Percentiles rank a stretch among this genome's conserved stretches.
Conservation (phyloP, 2,113 vertebrate species). For the Xyliphius kryptos region DNA sequence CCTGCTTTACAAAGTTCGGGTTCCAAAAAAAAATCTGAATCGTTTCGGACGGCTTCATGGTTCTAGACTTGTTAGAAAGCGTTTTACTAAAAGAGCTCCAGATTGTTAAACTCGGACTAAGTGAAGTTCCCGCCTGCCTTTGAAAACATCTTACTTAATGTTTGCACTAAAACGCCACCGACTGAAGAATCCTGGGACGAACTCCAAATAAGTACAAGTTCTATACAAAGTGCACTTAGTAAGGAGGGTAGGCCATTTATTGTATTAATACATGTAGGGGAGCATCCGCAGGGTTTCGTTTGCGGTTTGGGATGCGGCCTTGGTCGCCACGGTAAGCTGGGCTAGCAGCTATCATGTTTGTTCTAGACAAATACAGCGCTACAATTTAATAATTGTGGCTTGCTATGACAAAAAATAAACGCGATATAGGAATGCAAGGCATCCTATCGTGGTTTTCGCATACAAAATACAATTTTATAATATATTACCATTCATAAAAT, state of each 20-base stretch:
- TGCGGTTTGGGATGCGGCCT: background rate
- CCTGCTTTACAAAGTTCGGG: too few relatives aligned
- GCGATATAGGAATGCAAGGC: too few relatives aligned
- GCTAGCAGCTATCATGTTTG: background rate
- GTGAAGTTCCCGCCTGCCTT: conserved; percentile 30
- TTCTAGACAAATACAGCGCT: background rate
- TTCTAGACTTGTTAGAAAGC: too few relatives aligned
- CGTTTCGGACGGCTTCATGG: too few relatives aligned
- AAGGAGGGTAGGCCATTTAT: background rate
- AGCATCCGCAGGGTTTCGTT: background rate
- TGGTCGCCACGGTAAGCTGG: background rate
- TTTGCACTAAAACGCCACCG: background rate
- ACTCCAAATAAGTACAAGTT: background rate
- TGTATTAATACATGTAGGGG: background rate
- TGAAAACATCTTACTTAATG: conserved; percentile 17
- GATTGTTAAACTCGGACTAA: too few relatives aligned
- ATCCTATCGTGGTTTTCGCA: background rate
- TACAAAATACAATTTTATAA: conserved; percentile 1
- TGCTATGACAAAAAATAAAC: too few relatives aligned
- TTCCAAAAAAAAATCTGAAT: too few relatives aligned
- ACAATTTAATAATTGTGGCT: background rate
- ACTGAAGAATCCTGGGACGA: background rate
- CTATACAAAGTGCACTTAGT: background rate
- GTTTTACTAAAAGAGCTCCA: too few relatives aligned
- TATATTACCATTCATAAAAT: conserved; percentile 33